Evolutionary conservation across 2,797 vertebrate genomes (phyloP), one percentile per base, ranked within the genome.

Genomic region (Clarias fuscus): DNA sequence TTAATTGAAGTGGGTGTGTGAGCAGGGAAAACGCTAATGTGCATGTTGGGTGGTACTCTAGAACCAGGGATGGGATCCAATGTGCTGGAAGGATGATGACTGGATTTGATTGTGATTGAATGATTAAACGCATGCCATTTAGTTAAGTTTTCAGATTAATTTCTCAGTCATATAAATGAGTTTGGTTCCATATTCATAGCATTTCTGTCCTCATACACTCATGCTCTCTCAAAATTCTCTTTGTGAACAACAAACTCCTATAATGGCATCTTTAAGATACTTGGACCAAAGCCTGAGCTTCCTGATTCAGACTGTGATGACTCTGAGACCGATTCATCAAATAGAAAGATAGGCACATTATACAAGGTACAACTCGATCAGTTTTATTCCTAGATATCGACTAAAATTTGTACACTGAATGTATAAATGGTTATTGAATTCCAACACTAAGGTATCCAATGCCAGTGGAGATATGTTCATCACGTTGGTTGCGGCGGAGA

Each of bases 221-320:
- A 70, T 73, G 6, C 43, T 76, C 8, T 30, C 53, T 3, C 48
- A 77, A 53, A 58, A 77, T 27, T 8, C 33, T 13, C 30, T 30
- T 58, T 58, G 7, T 59, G 59, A 62, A 62, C 18, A n/a, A 40
- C 10, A 61, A 40, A 62, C 78, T 48, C 15, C 24, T 81, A 18
- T 81, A 67, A 81, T 48, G 40, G 15, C 22, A 53, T 65, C 20
- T 24, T 68, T 86, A 82, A 95, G 94, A 83, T 91, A 68, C 93
- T 95, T 33, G 93, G 94, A 33, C 84, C 91, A 62, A 95, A 94
- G 88, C 93, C 92, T 4, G 91, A 92, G 1, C 91, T 95, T 82
- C 90, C 94, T 4, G 90, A 92, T 7, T 75, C 87, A 17, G 68
- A 82, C 4, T 11, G 3, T 33, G 91, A 93, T 0, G 93, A 94